A percentile compares a stretch with the other conserved stretches of the same genome.
phyloP scores from a whole-genome alignment of 2,113 vertebrate genomes.

The Meles meles region DNA sequence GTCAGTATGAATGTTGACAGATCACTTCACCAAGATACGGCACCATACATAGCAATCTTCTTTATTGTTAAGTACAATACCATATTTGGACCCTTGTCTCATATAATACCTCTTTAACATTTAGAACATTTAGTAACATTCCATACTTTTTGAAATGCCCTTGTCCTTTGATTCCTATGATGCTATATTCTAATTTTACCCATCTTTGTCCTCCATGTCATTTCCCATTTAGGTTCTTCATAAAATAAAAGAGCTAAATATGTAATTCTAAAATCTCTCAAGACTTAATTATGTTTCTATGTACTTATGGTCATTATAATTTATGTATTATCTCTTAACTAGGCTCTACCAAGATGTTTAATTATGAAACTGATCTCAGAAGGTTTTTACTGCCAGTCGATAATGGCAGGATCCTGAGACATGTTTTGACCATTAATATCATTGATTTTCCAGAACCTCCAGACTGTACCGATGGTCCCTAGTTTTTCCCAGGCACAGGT shows the following conservation, averaged over 20 bases:
- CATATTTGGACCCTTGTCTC: background rate
- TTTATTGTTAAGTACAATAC: background rate
- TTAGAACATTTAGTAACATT: background rate
- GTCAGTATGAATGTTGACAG: background rate
- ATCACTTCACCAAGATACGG: background rate
- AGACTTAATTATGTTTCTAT: background rate
- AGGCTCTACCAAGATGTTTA: background rate
- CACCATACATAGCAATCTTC: background rate
- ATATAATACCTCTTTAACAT: background rate
- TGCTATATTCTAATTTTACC: background rate
- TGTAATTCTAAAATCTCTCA: background rate
- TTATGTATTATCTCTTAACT: background rate
- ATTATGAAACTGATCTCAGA: constrained; percentile 59
- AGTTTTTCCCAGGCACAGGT: constrained; percentile 56
- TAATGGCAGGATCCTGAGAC: background rate
- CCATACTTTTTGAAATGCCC: background rate
- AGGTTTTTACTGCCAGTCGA: constrained; percentile 14
- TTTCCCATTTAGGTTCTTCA: background rate
- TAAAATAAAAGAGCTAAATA: background rate
- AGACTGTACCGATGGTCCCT: background rate
- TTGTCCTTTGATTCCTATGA: background rate
- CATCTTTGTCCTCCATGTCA: background rate
- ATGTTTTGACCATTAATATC: constrained; percentile 60
- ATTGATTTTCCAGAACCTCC: constrained; percentile 49
- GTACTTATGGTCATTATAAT: background rate